Evolutionary conservation across 1,140 invertebrate genomes (phyloP), one percentile per base, ranked within the genome.

Genomic region (Neodiprion virginianus): DNA sequence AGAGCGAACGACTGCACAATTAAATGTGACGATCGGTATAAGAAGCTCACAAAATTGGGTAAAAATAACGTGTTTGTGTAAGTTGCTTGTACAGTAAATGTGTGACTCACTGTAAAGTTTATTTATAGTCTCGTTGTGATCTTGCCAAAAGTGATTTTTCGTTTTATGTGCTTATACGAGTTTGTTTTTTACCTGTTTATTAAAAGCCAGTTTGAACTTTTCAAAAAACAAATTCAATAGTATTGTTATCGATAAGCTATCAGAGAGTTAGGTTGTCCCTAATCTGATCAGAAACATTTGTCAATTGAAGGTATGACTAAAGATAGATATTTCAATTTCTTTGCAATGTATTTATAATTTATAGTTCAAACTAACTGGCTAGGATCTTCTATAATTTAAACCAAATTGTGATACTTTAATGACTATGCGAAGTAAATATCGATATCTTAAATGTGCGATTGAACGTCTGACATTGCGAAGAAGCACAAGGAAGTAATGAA

Each of bases 61-160:
- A 61, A 61, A 61, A 61, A 61, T 61, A 61, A 61, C 53, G n/a
- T 61, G 53, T 61, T 61, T 61, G 53, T 61, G 53, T 17, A 61
- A 61, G 53, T 61, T 61, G 53, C 53, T 61, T 61, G 53, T 61
- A 61, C 11, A 17, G 53, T 14, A 61, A 61, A 61, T 8, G 28
- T 40, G 11, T 61, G 53, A 61, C 53, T 61, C 53, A 61, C n/a
- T 61, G 11, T 17, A 61, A 61, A 61, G 11, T 61, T 61, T 61
- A 61, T 61, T 61, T 14, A 61, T 61, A 61, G 53, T 61, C 53
- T 14, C 53, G 53, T 61, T 61, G 53, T 61, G 53, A 61, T 61
- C 53, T 61, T 61, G 53, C 53, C 53, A 61, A 61, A 61, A 61
- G 53, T 61, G 53, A 61, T 61, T 61, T 61, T 61, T 17, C 3